Base-by-base conservation (phyloP, 2,797 vertebrate genomes). In the Tamandua tetradactyla region DNA sequence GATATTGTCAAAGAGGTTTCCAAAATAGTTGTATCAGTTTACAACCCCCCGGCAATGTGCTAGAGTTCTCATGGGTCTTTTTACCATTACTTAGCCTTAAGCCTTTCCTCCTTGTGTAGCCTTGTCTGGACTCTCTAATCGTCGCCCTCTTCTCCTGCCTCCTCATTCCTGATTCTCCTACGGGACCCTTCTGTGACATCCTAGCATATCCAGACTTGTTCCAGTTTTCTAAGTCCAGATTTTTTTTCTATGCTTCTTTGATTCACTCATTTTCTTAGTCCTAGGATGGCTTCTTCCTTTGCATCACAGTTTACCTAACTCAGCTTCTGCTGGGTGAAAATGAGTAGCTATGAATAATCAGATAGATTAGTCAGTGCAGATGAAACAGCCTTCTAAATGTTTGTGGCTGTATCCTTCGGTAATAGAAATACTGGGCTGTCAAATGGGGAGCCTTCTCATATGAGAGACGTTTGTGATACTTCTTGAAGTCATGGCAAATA, bases 221-320 rank as follows among this genome's bases (percentile, higher is more conserved):
- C 13, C 90, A 23, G 25, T 59, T 91, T 87, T 57, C 20, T 23
- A 64, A 72, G 25, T 79, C 12, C 27, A 42, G 23, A 59, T 12
- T 55, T 15, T 55, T 7, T 6, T 2, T 4, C 27, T 35, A 59
- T 17, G 5, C 22, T 89, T 90, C 20, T 84, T 87, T 57, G 78
- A 35, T 79, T 76, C 40, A 52, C 20, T 57, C 17, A 55, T 82
- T 35, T 3, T 14, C 17, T 93, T 94, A 44, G 1, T 69, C 25
- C n/a, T 71, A 47, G 27, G 47, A 71, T 47, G 52, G 74, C 12
- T 52, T 68, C 47, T 81, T 42, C 35, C 30, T 47, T 90, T 59
- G 66, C 78, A 52, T 87, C 42, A 89, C 35, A 86, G 40, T 30
- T 76, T 64, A 83, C 7, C 55, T 81, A n/a, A 44, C 27, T 23